Evolutionary conservation across 2,797 vertebrate species (phyloP).

Genomic region (Labroides dimidiatus): DNA sequence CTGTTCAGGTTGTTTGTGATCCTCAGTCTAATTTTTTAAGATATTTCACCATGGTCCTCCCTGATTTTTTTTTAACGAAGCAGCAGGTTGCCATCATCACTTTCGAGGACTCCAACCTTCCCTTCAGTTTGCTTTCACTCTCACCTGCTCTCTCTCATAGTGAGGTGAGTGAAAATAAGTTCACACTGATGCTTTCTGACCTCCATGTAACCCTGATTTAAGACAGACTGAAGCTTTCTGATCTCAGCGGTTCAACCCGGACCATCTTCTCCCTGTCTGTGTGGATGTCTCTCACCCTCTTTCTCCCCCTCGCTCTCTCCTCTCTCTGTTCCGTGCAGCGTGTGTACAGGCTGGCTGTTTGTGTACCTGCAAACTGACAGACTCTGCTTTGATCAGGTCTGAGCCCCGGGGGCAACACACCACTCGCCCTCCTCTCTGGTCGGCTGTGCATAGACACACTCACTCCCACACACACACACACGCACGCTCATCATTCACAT

Average conservation of each 20-base stretch:
- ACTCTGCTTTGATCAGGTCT: constrained; percentile 76
- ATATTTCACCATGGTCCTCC: neutral
- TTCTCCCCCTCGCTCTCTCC: constrained; percentile 24
- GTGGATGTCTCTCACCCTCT: constrained; percentile 29
- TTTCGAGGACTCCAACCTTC: constrained; percentile 29
- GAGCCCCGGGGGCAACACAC: constrained; percentile 64
- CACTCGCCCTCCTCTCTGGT: constrained; percentile 53
- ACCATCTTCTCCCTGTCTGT: constrained; percentile 21
- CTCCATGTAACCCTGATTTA: constrained; percentile 69
- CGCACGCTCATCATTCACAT: constrained; percentile 25
- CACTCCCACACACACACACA: constrained; percentile 28
- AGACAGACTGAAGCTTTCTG: constrained; percentile 65
- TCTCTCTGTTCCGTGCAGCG: constrained; percentile 31
- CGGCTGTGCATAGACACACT: constrained; percentile 20
- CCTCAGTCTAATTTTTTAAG: constrained; percentile 3
- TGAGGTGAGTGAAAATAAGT: constrained; percentile 29
- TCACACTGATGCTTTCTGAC: constrained; percentile 53
- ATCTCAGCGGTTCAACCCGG: constrained; percentile 56
- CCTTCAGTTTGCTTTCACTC: constrained; percentile 25
- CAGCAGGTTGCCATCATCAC: constrained; percentile 40
- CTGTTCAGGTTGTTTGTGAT: constrained; percentile 12
- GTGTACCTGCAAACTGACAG: constrained; percentile 74
- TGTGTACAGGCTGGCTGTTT: constrained; percentile 64
- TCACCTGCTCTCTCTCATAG: constrained; percentile 24
- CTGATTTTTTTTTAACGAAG: constrained; percentile 15